Evolutionary conservation across 2,797 vertebrate genomes (phyloP).

Genomic region (Malacoctenus gilli): DNA sequence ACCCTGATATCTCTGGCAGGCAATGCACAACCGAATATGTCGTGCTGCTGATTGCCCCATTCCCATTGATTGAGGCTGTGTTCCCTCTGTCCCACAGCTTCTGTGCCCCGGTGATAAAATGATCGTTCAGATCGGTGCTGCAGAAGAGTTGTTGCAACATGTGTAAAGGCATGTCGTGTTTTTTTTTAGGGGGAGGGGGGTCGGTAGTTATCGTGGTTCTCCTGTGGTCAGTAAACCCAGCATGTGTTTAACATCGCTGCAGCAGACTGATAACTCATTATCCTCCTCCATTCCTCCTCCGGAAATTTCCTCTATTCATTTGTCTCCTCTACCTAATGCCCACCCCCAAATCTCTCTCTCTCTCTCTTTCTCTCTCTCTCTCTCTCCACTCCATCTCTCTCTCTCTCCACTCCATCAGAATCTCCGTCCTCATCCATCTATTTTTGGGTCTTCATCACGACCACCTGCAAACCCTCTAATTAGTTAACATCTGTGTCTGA

Average conservation of each 20-base stretch:
- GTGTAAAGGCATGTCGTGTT: not conserved
- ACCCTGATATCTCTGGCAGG: constrained; percentile 32
- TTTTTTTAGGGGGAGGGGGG: not conserved
- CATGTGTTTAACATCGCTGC: constrained; percentile 19
- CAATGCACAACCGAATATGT: constrained; percentile 31
- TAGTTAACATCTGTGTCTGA: constrained; percentile 84
- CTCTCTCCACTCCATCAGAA: constrained; percentile 37
- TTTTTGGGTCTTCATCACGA: constrained; percentile 73
- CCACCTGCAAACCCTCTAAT: constrained; percentile 86
- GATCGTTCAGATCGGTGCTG: not conserved
- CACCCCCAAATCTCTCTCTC: constrained; percentile 19
- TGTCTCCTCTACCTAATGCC: constrained; percentile 19
- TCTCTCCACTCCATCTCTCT: not conserved
- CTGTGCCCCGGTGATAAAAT: too few relatives aligned
- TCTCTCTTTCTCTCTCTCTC: too few relatives aligned
- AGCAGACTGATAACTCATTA: constrained; percentile 25
- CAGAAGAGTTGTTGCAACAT: not conserved
- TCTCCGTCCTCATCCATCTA: constrained; percentile 67
- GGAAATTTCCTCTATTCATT: constrained; percentile 24
- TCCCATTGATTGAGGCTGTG: constrained; percentile 10
- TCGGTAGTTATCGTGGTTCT: not conserved
- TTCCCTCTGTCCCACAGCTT: too few relatives aligned
- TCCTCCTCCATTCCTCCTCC: constrained; percentile 6
- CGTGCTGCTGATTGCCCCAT: constrained; percentile 29
- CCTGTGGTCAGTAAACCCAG: constrained; percentile 33